Evolutionary conservation across 2,888 invertebrate genomes (phyloP), one percentile per base, ranked within the genome.

Genomic region (Erebia palarica): DNA sequence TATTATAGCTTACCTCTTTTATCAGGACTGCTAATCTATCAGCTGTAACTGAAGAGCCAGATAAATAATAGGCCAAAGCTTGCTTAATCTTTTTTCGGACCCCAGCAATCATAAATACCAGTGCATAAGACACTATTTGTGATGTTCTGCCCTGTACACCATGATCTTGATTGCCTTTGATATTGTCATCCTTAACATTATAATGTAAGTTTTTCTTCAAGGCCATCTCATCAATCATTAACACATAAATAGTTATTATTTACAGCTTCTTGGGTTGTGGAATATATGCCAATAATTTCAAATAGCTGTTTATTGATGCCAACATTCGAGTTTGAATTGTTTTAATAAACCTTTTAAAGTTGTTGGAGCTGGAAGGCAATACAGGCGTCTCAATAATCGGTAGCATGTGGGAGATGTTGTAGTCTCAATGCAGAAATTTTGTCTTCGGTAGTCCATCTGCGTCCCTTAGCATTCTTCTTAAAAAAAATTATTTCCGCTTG

Each of bases 11-110:
- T 60, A 60, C 60, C 60, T 60, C 60, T 60, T 60, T 60, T 42
- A 60, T 60, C 14, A 60, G 42, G 4, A 60, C 60, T 60, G 36
- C 42, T 42, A 60, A 27, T 60, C 60, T 27, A 42, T 60, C 60
- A 18, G 60, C 60, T 42, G 60, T 60, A 14, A 60, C 60, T n/a
- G 14, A 60, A 27, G 14, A 21, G 59, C 59, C 36, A 36, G 59
- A 59, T 27, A 59, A 27, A 36, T 59, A 59, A 59, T 27, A 59
- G 16, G 59, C 27, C 21, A 59, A 13, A 36, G 59, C 36, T 36
- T 59, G 59, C 11, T 59, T 59, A 13, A 51, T 8, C 16, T 16
- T 53, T 53, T 53, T 53, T 53, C 53, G 5, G 9, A 53, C 7
- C 16, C 53, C 53, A 16, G 53, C 16, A n/a, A 16, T 16, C 53